phyloP scores from a whole-genome alignment of 2,113 vertebrate species.

The Lycocorax pyrrhopterus region DNA sequence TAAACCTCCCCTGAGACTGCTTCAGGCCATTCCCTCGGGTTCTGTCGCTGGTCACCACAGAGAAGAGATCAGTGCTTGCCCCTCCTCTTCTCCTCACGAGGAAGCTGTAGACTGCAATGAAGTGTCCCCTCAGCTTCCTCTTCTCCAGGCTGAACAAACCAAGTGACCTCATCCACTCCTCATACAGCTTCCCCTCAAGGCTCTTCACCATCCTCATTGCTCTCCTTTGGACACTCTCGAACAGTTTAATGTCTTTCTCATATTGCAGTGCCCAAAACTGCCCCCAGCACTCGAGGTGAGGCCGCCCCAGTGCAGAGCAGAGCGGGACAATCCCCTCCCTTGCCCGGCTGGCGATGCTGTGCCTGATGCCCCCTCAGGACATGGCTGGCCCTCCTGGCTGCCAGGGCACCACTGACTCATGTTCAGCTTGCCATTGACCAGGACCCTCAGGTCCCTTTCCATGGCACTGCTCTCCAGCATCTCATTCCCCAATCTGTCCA shows the following conservation, averaged over 20 bases:
- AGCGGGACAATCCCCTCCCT: neutral
- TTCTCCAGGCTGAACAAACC: neutral
- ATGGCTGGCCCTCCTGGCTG: neutral
- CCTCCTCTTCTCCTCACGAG: neutral
- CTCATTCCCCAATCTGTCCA: no score
- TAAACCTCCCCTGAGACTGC: neutral
- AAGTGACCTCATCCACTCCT: no score
- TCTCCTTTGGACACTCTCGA: neutral
- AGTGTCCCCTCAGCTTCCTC: neutral
- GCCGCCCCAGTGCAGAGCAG: neutral
- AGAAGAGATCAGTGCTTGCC: neutral
- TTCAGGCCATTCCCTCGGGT: neutral
- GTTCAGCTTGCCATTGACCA: fast-evolving
- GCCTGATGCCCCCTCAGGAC: neutral
- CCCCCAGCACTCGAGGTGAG: neutral
- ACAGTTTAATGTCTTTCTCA: fast-evolving
- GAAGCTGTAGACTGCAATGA: no score
- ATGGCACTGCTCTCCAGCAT: neutral
- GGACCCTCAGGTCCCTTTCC: neutral
- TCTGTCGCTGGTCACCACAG: neutral
- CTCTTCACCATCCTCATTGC: neutral
- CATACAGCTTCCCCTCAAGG: fast-evolving
- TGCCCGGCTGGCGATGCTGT: neutral
- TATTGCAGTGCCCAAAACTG: neutral
- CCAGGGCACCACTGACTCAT: neutral